These are phyloP conservation scores for Zaprionus vittiger DNA, from an alignment of 1,140 invertebrate species.

Conservation along the genomic window DNA sequence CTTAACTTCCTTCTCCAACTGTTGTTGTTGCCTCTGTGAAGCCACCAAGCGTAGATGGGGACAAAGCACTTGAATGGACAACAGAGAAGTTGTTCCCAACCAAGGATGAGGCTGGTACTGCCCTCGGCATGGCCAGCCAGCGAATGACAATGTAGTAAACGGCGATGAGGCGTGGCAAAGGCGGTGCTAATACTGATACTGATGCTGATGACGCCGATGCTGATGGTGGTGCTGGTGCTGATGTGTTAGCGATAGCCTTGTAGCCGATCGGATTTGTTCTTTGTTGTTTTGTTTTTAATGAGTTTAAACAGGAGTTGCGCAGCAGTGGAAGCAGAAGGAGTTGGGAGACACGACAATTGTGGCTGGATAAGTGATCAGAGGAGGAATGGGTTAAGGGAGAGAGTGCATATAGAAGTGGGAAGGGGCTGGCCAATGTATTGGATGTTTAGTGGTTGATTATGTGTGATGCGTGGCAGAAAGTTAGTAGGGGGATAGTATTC, in stretches of 20 bases:
- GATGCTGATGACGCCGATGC: not conserved
- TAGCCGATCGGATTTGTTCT: constrained; percentile 21
- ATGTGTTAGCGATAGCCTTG: constrained; percentile 30
- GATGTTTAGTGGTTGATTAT: not conserved
- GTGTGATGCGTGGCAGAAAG: not conserved
- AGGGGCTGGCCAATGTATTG: not conserved
- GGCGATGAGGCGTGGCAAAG: constrained; percentile 22
- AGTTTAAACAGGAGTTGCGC: constrained; percentile 3
- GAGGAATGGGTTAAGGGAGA: not conserved
- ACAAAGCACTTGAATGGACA: constrained; percentile 35
- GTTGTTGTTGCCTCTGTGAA: not conserved
- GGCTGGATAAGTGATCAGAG: not conserved
- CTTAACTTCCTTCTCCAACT: not conserved
- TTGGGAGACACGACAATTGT: not conserved
- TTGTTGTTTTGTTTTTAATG: constrained; percentile 11
- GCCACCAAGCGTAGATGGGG: not conserved
- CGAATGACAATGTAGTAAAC: constrained; percentile 42
- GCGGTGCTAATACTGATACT: not conserved
- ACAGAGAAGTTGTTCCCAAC: constrained; percentile 26
- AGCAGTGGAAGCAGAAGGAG: not conserved
- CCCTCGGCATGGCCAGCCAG: not conserved
- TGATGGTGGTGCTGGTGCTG: constrained; percentile 4
- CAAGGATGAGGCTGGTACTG: constrained; percentile 10
- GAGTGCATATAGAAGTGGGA: not conserved
- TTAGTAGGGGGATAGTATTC: not conserved